These are phyloP conservation scores for Molanna angustata DNA, from an alignment of 2,888 invertebrate genomes.

Conservation along the genomic window DNA sequence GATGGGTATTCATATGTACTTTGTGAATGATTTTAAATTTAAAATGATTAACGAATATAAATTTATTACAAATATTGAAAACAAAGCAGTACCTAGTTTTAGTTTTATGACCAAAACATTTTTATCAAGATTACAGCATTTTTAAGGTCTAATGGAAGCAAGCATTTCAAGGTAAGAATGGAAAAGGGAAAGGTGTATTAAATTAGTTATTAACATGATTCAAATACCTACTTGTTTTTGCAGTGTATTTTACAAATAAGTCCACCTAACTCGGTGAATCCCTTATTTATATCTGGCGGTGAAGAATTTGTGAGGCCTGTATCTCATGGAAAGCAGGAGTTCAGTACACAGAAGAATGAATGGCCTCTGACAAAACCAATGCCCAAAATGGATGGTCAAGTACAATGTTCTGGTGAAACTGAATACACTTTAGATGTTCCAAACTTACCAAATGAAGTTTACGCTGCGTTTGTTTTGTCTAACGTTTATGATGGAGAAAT, in stretches of 20 bases:
- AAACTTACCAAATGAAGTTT: slow-evolving; percentile 57
- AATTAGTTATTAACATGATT: background rate
- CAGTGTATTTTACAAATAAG: slow-evolving; percentile 56
- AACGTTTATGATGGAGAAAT: slow-evolving; percentile 56
- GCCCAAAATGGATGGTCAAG: slow-evolving; percentile 60
- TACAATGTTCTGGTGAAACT: slow-evolving; percentile 67
- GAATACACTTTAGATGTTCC: slow-evolving; percentile 62
- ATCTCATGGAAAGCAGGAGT: slow-evolving; percentile 61
- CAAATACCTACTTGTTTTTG: background rate
- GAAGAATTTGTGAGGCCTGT: slow-evolving; percentile 54
- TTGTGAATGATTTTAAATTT: too few species aligned
- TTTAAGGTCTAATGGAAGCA: too few species aligned
- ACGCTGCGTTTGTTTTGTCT: slow-evolving; percentile 62
- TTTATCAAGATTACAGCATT: too few species aligned
- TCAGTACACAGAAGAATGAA: slow-evolving; percentile 59
- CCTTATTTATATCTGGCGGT: slow-evolving; percentile 54
- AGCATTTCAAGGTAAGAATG: too few species aligned
- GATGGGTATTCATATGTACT: too few species aligned
- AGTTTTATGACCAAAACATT: too few species aligned
- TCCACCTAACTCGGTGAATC: slow-evolving; percentile 43
- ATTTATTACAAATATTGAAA: too few species aligned
- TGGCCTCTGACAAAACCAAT: slow-evolving; percentile 70
- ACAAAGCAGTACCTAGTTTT: too few species aligned
- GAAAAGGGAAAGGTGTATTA: too few species aligned
- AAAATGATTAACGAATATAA: too few species aligned